Base-by-base conservation (phyloP, 2,888 invertebrate genomes). In the Epirrhoe alternata region DNA sequence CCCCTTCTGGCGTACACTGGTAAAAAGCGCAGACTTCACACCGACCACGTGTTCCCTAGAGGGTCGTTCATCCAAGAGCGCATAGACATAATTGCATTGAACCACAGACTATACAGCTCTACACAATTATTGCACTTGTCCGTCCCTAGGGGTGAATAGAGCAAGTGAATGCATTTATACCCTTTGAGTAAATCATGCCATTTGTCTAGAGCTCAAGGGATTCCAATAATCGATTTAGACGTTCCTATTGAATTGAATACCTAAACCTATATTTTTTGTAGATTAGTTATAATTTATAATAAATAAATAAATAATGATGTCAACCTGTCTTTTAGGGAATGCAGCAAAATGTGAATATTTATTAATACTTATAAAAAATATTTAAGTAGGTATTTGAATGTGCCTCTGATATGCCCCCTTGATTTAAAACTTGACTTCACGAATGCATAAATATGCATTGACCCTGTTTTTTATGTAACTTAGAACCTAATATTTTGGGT, bases 21-120 rank as follows among this genome's bases (percentile, higher is more conserved):
- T 14, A 12, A 42, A 12, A 47, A 14, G 12, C 14, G 47, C 14
- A 2, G 6, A 47, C 16, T 42, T 42, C 38, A 42, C 47, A 47
- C 47, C 16, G 1, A 47, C 54, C 35, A 33, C 17, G 54, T n/a
- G 8, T 35, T 51, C 49, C 38, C 49, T 6, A 10, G 30, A 33
- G 61, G 16, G 45, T 24, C 33, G 14, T 59, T 30, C 17, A 52
- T 53, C 24, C 17, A 33, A 45, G 50, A 35, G 31, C 38, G 14
- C 16, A n/a, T 16, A n/a, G n/a, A 47, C n/a, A 33, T 61, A 45
- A 53, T 60, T 61, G 53, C 53, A 61, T 33, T 61, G 17, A 30
- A 33, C 53, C 61, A 53, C 53, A 47, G 17, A 61, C 47, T 53
- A 33, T 47, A 61, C 61, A 53, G 31, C 24, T 24, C 1, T 24